Percentiles rank a stretch among this genome's conserved stretches.
Evolutionary conservation across 2,888 invertebrate genomes (phyloP).

Genomic region (Tolmerus cingulatus): DNA sequence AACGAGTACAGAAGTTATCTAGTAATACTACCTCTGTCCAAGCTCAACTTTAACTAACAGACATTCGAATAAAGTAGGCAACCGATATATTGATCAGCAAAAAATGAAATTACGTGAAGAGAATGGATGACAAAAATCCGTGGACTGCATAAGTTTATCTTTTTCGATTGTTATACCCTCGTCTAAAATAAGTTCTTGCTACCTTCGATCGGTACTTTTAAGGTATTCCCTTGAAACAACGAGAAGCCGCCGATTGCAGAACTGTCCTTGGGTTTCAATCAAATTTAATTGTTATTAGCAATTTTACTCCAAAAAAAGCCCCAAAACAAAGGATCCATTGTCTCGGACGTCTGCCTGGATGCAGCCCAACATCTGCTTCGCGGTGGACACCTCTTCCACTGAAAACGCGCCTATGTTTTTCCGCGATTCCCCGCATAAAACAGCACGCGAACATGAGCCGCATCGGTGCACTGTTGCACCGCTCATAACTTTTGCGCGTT

Average conservation of each 20-base stretch:
- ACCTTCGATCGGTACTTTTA: not conserved
- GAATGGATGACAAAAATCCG: no score
- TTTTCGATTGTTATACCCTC: no score
- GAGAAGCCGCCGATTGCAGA: not conserved
- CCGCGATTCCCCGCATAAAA: not conserved
- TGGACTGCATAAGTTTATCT: no score
- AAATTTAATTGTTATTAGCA: not conserved
- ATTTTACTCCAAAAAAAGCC: not conserved
- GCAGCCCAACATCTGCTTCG: not conserved
- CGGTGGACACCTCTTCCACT: not conserved
- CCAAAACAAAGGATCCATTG: not conserved
- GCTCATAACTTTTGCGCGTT: slow-evolving; percentile 44
- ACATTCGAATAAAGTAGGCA: no score
- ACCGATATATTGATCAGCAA: no score
- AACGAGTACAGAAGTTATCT: no score
- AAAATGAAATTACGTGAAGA: no score
- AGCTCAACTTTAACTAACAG: no score
- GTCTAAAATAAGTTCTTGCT: not conserved
- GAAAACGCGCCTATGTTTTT: not conserved
- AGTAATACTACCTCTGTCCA: no score
- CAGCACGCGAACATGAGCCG: not conserved
- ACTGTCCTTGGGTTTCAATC: not conserved
- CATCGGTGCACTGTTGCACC: not conserved
- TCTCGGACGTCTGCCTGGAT: not conserved
- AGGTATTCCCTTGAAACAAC: not conserved